These are phyloP conservation scores for Autographa gamma DNA, from an alignment of 2,888 invertebrate species.

Conservation along the genomic window DNA sequence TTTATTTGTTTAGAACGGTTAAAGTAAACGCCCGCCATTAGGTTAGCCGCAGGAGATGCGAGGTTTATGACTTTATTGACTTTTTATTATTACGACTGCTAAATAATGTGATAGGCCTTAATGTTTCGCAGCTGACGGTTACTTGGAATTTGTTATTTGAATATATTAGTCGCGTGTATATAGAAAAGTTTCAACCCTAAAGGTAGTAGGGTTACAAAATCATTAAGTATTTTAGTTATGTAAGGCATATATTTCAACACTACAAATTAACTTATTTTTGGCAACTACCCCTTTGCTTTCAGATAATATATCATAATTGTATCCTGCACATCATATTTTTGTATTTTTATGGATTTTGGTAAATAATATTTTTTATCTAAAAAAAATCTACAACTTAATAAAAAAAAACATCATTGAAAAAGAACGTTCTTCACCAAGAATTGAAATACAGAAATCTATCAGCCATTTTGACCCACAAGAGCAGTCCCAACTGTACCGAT, in stretches of 20 bases:
- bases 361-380: too few relatives aligned
- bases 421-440: too few relatives aligned
- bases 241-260: too few relatives aligned
- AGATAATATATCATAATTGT: too few relatives aligned
- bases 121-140: slow-evolving; percentile 71
- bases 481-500: background rate
- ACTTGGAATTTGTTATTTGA: slow-evolving; percentile 13
- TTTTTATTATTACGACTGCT: slow-evolving; percentile 77
- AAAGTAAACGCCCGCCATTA: slow-evolving; percentile 80
- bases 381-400: too few relatives aligned
- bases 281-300: too few relatives aligned
- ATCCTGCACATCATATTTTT: too few relatives aligned
- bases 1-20: slow-evolving; percentile 84
- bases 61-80: slow-evolving; percentile 81
- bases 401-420: too few relatives aligned
- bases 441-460: too few relatives aligned
- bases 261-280: too few relatives aligned
- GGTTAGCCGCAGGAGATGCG: slow-evolving; percentile 85
- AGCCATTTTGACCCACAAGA: too few relatives aligned
- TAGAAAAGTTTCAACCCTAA: background rate
- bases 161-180: background rate
- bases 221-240: background rate
- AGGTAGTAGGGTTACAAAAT: background rate
- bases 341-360: too few relatives aligned
- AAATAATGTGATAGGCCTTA: slow-evolving; percentile 66